Conservation (phyloP, 2,797 vertebrate genomes). For the Hylomyscus alleni region DNA sequence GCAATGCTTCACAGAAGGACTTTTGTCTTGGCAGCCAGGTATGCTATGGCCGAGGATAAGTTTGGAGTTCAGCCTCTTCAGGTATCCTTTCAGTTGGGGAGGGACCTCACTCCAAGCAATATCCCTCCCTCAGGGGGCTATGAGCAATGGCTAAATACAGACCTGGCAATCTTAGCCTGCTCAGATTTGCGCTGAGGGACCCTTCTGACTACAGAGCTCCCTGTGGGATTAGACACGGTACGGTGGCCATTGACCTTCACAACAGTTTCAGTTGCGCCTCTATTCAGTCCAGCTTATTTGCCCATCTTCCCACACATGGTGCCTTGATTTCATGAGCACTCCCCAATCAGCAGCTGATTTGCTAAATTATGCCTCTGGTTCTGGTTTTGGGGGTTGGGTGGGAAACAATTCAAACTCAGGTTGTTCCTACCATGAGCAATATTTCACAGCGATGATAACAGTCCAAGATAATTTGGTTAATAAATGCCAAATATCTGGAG, state of each 20-base stretch:
- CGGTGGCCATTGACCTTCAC: background rate
- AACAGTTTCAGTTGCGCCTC: background rate
- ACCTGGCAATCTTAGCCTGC: background rate
- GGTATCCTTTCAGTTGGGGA: background rate
- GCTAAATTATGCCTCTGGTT: slow-evolving; percentile 19
- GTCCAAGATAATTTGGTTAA: background rate
- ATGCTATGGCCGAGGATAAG: background rate
- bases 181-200: background rate
- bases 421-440: background rate
- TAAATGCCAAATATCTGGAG: background rate
- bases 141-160: no score
- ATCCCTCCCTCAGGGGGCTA: background rate
- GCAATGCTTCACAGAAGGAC: background rate
- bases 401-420: background rate
- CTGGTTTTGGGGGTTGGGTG: background rate
- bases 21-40: background rate
- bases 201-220: background rate
- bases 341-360: background rate
- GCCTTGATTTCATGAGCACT: background rate
- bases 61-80: background rate
- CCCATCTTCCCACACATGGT: background rate
- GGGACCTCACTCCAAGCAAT: background rate
- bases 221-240: background rate
- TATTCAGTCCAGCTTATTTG: background rate
- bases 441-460: background rate